Evolutionary conservation across 2,888 invertebrate species (phyloP).

Genomic region (Clitarchus hookeri): DNA sequence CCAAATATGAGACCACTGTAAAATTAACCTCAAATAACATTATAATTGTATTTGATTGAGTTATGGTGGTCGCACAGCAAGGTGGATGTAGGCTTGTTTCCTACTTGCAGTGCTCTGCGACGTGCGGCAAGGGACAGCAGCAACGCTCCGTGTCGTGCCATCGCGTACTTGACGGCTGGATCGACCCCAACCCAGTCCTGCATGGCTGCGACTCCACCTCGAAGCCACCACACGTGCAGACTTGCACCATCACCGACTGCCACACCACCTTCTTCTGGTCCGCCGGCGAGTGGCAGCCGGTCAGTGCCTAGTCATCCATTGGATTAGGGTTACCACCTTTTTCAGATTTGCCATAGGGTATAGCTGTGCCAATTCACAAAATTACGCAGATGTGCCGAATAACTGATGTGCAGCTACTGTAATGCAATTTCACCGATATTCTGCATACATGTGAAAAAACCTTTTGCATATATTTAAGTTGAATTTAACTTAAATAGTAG

Average conservation of each 20-base stretch:
- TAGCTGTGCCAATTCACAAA: too few relatives aligned
- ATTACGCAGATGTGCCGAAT: neutral
- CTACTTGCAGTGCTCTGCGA: slow-evolving; percentile 47
- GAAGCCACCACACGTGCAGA: slow-evolving; percentile 40
- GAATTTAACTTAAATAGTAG: too few relatives aligned
- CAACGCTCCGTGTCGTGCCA: slow-evolving; percentile 47
- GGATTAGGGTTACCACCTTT: neutral
- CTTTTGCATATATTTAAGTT: too few relatives aligned
- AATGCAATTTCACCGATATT: neutral
- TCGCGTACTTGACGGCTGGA: slow-evolving; percentile 52
- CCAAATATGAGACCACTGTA: too few relatives aligned
- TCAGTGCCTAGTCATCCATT: slow-evolving; percentile 56
- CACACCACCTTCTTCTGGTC: slow-evolving; percentile 36
- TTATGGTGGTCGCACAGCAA: too few relatives aligned
- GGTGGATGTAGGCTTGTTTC: too few relatives aligned
- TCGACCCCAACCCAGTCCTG: slow-evolving; percentile 40
- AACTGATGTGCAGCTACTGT: neutral
- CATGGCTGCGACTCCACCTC: slow-evolving; percentile 44
- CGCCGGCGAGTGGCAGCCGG: slow-evolving; percentile 40
- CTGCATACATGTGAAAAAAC: neutral
- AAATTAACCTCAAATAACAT: too few relatives aligned
- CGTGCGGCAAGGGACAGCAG: slow-evolving; percentile 49
- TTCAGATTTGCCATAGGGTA: too few relatives aligned
- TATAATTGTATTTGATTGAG: too few relatives aligned
- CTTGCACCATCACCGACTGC: slow-evolving; percentile 38